These are phyloP conservation scores for Drosophila jambulina DNA, from an alignment of 1,140 invertebrate species.

Conservation along the genomic window DNA sequence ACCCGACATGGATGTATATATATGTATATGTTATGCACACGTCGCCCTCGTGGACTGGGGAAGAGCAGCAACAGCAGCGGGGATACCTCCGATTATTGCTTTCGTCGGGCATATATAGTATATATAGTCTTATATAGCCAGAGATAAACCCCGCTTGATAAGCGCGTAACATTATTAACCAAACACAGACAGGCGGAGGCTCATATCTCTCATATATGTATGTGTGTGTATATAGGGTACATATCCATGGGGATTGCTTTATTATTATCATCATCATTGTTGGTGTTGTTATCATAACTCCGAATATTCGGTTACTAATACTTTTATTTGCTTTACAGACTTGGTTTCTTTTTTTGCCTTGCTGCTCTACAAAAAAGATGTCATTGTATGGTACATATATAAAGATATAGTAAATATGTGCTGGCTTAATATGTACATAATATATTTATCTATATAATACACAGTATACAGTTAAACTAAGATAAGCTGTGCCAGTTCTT, in stretches of 20 bases:
- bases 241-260: constrained; percentile 45
- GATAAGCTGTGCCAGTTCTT: constrained; percentile 53
- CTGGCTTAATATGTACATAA: constrained; percentile 53
- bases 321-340: constrained; percentile 43
- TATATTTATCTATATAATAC: constrained; percentile 48
- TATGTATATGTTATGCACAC: constrained; percentile 19
- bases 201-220: constrained; percentile 11
- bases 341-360: neutral
- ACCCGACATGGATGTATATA: neutral
- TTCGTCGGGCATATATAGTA: constrained; percentile 20
- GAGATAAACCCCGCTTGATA: constrained; percentile 62
- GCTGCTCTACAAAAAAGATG: constrained; percentile 13
- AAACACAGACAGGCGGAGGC: constrained; percentile 28
- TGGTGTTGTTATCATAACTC: constrained; percentile 22
- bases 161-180: constrained; percentile 55
- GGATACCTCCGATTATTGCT: constrained; percentile 39
- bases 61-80: constrained; percentile 13
- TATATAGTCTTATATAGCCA: constrained; percentile 31
- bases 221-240: constrained; percentile 1
- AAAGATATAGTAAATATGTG: constrained; percentile 21
- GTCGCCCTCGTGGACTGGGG: constrained; percentile 10
- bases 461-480: constrained; percentile 59
- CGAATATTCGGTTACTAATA: constrained; percentile 37
- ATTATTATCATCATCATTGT: constrained; percentile 23
- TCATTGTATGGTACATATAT: neutral